Conservation (phyloP, 2,888 invertebrate species). For the Drosophila kambysellisi region DNA sequence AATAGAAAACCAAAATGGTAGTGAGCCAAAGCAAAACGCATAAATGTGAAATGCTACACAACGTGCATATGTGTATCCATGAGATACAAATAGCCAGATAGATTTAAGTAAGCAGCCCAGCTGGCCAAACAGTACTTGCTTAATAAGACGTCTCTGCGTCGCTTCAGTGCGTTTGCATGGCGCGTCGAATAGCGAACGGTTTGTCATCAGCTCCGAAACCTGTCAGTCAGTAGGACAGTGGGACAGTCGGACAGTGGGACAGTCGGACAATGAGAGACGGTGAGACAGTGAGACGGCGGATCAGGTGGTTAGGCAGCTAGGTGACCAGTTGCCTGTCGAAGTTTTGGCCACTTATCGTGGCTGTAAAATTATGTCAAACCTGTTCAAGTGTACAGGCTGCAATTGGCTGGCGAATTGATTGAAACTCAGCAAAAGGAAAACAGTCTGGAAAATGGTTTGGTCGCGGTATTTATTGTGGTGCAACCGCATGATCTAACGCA, state of each 20-base stretch:
- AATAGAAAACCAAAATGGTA: constrained; percentile 59
- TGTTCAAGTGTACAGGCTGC: constrained; percentile 48
- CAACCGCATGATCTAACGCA: constrained; percentile 54
- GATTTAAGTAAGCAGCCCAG: constrained; percentile 18
- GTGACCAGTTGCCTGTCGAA: constrained; percentile 1
- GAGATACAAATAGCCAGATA: constrained; percentile 62
- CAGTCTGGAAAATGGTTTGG: constrained; percentile 42
- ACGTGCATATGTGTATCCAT: constrained; percentile 32
- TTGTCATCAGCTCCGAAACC: constrained; percentile 46
- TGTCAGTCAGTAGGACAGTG: constrained; percentile 28
- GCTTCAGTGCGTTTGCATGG: constrained; percentile 29
- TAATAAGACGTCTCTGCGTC: constrained; percentile 27
- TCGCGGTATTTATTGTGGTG: constrained; percentile 62
- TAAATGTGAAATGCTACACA: constrained; percentile 58
- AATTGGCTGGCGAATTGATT: constrained; percentile 57
- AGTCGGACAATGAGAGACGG: constrained; percentile 11
- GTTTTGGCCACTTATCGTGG: constrained; percentile 41
- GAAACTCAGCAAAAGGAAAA: constrained; percentile 32
- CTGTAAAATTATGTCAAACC: constrained; percentile 72
- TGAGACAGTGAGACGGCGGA: neutral
- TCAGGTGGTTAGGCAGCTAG: constrained; percentile 4
- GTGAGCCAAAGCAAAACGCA: constrained; percentile 42
- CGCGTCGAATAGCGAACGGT: constrained; percentile 16
- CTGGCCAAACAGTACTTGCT: constrained; percentile 24
- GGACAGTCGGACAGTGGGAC: constrained; percentile 18